These are phyloP conservation scores for Hyla sarda DNA, from an alignment of 2,113 vertebrate genomes.

Conservation along the genomic window DNA sequence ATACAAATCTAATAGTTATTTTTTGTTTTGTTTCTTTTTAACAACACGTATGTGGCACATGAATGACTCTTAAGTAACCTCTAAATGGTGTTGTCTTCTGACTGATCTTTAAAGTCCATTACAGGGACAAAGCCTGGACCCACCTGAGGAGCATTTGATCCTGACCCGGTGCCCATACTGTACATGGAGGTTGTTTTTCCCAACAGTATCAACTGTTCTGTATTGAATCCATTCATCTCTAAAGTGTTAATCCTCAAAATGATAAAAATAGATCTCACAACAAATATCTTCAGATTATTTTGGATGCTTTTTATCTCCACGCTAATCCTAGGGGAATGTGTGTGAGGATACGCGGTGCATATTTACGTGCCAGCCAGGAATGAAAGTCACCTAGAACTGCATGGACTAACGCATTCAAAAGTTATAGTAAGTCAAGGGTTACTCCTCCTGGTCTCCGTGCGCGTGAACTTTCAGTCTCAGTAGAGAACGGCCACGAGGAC, in stretches of 20 bases:
- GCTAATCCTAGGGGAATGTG: neutral
- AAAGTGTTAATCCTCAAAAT: neutral
- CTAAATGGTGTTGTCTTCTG: no score
- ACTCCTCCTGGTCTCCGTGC: neutral
- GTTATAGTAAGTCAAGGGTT: neutral
- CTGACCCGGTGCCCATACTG: no score
- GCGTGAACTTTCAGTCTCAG: neutral
- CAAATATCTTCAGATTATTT: neutral
- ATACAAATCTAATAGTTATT: no score
- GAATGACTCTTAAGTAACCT: no score
- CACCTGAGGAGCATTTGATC: no score
- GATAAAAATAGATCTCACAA: neutral
- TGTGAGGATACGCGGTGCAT: constrained; percentile 5
- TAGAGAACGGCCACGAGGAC: neutral
- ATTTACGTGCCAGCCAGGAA: neutral
- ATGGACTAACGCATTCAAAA: neutral
- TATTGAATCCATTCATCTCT: no score
- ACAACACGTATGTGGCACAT: no score
- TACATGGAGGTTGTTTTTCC: neutral
- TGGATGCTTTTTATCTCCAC: neutral
- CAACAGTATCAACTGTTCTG: neutral
- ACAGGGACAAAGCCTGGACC: no score
- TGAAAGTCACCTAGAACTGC: constrained; percentile 8
- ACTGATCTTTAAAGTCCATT: no score
- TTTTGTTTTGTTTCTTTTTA: no score